Percentiles rank a stretch among this genome's conserved stretches.
Conservation (phyloP, 2,113 vertebrate species). For the Ardeotis arabs region DNA sequence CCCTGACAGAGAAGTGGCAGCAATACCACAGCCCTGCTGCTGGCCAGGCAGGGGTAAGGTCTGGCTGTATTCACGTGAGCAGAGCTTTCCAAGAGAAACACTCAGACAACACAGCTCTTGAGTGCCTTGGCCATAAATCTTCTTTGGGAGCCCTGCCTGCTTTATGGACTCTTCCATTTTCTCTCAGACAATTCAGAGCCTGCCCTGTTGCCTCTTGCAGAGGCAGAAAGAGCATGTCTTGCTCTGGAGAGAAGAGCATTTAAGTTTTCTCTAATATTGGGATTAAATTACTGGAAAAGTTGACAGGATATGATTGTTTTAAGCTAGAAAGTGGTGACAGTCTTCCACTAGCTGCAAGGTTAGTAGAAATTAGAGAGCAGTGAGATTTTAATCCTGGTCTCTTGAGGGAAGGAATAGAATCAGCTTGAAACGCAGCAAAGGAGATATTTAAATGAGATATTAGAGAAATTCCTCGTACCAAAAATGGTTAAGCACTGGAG, state of each 20-base stretch:
- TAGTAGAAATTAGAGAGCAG: neutral
- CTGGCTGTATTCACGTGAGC: neutral
- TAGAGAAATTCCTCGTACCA: neutral
- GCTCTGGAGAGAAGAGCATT: neutral
- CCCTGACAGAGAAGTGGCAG: accelerated
- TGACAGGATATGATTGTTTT: neutral
- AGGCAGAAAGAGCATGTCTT: neutral
- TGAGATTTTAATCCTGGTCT: neutral
- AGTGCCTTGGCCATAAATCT: slow-evolving; percentile 19
- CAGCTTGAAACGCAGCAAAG: neutral
- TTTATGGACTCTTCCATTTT: slow-evolving; percentile 1
- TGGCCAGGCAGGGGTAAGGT: neutral
- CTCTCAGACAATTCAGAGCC: neutral
- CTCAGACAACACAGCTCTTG: neutral
- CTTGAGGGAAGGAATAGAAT: neutral
- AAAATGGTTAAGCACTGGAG: neutral
- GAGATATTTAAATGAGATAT: neutral
- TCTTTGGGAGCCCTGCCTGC: neutral
- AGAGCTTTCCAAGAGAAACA: slow-evolving; percentile 14
- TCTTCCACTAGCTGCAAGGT: neutral
- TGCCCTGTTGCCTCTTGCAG: neutral
- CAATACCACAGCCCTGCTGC: neutral
- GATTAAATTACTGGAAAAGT: neutral
- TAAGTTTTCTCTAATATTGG: neutral
- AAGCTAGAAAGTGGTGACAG: neutral